Conservation (phyloP, 1,140 invertebrate species). For the Cyrtorhinus lividipennis region DNA sequence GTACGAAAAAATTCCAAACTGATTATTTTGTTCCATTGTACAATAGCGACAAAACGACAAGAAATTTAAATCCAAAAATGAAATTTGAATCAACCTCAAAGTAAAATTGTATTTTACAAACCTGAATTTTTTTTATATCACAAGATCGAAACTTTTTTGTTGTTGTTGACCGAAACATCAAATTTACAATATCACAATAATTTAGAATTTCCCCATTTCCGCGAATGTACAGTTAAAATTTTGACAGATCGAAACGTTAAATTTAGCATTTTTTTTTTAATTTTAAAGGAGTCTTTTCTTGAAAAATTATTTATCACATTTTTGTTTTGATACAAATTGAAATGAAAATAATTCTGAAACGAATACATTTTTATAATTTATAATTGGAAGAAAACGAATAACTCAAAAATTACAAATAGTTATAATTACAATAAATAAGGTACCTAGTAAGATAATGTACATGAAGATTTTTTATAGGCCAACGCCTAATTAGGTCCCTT, state of each 20-base stretch:
- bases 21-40: too few relatives aligned
- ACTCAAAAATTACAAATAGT: too few relatives aligned
- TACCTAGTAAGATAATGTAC: background rate
- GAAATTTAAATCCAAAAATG: too few relatives aligned
- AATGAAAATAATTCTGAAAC: background rate
- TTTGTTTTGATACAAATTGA: background rate
- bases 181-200: constrained; percentile 18
- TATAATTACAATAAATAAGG: background rate
- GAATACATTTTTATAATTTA: too few relatives aligned
- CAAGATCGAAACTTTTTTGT: constrained; percentile 12
- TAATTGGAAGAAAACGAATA: too few relatives aligned
- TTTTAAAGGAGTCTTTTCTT: constrained; percentile 17
- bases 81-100: too few relatives aligned
- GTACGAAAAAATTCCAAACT: too few relatives aligned
- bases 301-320: background rate
- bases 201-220: constrained; percentile 18
- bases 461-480: background rate
- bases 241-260: background rate
- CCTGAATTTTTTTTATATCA: constrained; percentile 8
- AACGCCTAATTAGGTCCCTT: constrained; percentile 19
- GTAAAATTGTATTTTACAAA: too few relatives aligned
- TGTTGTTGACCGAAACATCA: constrained; percentile 11
- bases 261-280: constrained; percentile 11
- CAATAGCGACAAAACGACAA: too few relatives aligned
- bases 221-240: constrained; percentile 1